phyloP scores from a whole-genome alignment of 2,113 vertebrate species.

The Polypterus senegalus region DNA sequence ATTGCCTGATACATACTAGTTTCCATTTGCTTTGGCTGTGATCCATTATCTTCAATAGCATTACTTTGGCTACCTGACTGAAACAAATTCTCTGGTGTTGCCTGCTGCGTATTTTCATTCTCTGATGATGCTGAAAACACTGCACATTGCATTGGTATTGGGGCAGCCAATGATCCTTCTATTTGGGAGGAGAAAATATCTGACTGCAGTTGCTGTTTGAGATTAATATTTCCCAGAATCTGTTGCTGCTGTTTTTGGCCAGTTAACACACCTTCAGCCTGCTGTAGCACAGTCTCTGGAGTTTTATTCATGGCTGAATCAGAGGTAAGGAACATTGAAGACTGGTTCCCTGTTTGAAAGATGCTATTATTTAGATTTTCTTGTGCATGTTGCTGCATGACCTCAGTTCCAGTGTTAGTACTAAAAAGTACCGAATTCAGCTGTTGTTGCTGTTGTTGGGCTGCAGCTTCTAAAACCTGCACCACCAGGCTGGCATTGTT shows the following conservation, averaged over 20 bases:
- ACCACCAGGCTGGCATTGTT: conserved; percentile 56
- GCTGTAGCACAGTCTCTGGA: conserved; percentile 48
- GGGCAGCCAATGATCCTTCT: conserved; percentile 38
- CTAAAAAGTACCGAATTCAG: conserved; percentile 63
- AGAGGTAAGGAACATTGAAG: conserved; percentile 56
- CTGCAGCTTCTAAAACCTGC: conserved; percentile 53
- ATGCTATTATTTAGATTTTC: conserved; percentile 63
- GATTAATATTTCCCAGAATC: conserved; percentile 56
- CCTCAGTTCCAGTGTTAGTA: conserved; percentile 46
- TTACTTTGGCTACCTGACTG: conserved; percentile 50
- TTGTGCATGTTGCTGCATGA: conserved; percentile 35
- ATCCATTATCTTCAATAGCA: conserved; percentile 40
- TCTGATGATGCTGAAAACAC: conserved; percentile 63
- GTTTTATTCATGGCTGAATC: conserved; percentile 21
- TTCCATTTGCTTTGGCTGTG: conserved; percentile 55
- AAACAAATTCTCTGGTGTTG: conserved; percentile 51
- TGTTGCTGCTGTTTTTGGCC: conserved; percentile 75
- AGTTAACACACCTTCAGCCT: conserved; percentile 58
- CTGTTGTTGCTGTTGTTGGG: conserved; percentile 40
- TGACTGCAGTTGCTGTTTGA: conserved; percentile 59
- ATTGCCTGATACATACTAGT: conserved; percentile 59
- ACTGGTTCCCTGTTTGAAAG: conserved; percentile 59
- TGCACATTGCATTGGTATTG: conserved; percentile 81
- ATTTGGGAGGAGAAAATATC: conserved; percentile 66
- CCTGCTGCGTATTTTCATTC: conserved; percentile 57